These are phyloP conservation scores for Agrochola litura DNA, from an alignment of 2,888 invertebrate species.

Conservation along the genomic window DNA sequence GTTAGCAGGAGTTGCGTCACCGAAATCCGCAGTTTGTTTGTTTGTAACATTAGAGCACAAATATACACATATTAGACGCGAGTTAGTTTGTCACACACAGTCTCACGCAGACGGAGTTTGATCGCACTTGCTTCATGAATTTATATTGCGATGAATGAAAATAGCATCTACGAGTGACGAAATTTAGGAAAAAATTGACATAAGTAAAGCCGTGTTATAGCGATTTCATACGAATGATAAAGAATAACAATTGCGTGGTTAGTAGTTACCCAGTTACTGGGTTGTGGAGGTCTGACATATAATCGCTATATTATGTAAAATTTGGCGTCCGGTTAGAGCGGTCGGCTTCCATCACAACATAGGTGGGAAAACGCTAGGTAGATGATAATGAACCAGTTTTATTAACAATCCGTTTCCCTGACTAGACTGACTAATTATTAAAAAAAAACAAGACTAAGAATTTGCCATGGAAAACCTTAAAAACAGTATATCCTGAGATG, in stretches of 20 bases:
- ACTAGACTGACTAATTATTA: too few relatives aligned
- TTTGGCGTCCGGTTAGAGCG: not conserved
- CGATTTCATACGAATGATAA: not conserved
- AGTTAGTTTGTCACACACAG: conserved; percentile 11
- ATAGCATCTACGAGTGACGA: not conserved
- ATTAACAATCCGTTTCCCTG: too few relatives aligned
- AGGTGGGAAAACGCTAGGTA: not conserved
- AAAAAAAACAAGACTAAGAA: too few relatives aligned
- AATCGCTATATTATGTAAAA: too few relatives aligned
- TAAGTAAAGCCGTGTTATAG: not conserved
- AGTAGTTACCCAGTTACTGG: not conserved
- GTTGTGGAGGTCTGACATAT: too few relatives aligned
- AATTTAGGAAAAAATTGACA: not conserved
- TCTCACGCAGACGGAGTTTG: not conserved
- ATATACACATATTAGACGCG: conserved; percentile 38
- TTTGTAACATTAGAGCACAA: conserved; percentile 52
- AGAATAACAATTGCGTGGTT: not conserved
- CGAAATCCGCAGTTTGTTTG: conserved; percentile 28
- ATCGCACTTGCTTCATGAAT: conserved; percentile 19
- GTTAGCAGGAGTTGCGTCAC: conserved; percentile 24
- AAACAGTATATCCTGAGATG: too few relatives aligned
- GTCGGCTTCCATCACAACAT: not conserved
- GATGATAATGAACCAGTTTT: too few relatives aligned
- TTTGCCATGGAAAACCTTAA: too few relatives aligned
- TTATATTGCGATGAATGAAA: not conserved